Conservation (phyloP, 2,113 vertebrate species). For the Cariama cristata region DNA sequence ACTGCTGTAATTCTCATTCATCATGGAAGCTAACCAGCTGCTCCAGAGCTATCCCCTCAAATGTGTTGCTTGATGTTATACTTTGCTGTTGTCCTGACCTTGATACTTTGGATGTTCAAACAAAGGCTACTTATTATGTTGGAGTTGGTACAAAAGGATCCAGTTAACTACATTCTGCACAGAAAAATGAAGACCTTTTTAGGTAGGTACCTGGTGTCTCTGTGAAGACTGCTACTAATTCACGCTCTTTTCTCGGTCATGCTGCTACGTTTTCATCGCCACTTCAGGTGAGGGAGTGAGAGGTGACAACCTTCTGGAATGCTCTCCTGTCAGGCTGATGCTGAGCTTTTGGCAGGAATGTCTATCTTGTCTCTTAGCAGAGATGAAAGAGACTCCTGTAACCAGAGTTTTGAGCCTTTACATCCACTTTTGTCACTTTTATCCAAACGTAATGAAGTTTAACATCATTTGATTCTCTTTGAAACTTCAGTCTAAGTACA, state of each 20-base stretch:
- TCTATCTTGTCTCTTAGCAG: neutral
- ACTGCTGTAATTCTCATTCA: conserved; percentile 78
- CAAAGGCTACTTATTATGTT: conserved; percentile 35
- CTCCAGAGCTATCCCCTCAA: conserved; percentile 65
- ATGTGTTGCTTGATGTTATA: conserved; percentile 29
- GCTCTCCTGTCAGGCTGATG: neutral
- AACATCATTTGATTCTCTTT: neutral
- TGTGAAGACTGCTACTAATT: neutral
- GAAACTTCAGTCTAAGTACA: neutral
- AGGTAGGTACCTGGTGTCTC: neutral
- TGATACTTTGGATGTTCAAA: conserved; percentile 49
- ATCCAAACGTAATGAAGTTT: neutral
- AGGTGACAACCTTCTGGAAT: neutral
- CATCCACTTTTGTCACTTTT: neutral
- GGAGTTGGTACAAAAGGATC: neutral
- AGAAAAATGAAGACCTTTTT: neutral
- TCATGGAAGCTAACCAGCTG: conserved; percentile 78
- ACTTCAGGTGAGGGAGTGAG: neutral
- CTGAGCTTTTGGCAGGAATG: neutral
- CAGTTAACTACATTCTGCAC: neutral
- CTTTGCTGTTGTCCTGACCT: conserved; percentile 69
- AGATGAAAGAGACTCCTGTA: neutral
- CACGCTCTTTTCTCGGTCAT: neutral
- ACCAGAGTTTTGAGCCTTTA: neutral
- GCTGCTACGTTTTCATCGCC: neutral